Evolutionary conservation across 2,113 vertebrate genomes (phyloP).

Genomic region (Camelus dromedarius): DNA sequence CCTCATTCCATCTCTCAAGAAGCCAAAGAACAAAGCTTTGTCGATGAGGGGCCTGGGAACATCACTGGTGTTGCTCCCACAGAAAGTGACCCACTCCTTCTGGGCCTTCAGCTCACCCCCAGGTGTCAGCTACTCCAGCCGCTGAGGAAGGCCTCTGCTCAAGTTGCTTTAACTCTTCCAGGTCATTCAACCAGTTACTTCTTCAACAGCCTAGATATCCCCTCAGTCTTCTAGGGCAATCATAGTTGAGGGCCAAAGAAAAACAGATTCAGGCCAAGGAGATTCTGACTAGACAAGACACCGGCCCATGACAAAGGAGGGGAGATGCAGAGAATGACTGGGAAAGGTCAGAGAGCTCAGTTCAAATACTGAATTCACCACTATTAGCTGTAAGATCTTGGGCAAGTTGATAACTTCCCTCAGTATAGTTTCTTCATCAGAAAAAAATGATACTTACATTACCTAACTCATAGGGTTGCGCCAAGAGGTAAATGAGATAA

Average conservation of each 20-base stretch:
- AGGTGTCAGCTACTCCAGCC: neutral
- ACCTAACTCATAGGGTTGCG: neutral
- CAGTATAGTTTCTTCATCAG: neutral
- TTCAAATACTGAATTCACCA: neutral
- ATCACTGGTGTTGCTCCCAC: neutral
- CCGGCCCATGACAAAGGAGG: neutral
- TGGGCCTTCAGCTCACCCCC: neutral
- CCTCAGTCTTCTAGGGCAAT: neutral
- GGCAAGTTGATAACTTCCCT: conserved; percentile 9
- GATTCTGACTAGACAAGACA: neutral
- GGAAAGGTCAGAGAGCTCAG: neutral
- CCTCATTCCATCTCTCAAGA: neutral
- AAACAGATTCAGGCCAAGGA: neutral
- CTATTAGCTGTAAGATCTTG: neutral
- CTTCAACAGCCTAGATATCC: neutral
- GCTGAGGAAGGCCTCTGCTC: neutral
- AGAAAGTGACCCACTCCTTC: neutral
- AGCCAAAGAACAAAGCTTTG: neutral
- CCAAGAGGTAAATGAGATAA: neutral
- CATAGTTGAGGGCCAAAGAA: neutral
- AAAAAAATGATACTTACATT: neutral
- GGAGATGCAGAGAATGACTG: neutral
- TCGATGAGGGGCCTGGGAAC: neutral
- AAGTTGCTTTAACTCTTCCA: neutral
- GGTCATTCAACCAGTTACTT: neutral